phyloP scores from a whole-genome alignment of 2,888 invertebrate genomes.

The Pyrocoelia pectoralis region DNA sequence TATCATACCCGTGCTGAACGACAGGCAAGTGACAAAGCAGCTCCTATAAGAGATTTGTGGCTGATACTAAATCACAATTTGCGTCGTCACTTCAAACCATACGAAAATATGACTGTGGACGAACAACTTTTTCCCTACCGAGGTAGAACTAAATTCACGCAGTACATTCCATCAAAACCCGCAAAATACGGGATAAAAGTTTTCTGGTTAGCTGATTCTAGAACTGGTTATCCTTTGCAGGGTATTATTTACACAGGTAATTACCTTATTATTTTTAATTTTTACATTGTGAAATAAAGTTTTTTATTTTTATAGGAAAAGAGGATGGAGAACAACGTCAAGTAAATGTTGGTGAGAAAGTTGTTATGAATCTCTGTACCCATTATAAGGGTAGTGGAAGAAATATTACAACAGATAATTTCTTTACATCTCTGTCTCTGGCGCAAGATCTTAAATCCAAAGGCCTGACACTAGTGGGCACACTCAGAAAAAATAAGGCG shows the following conservation, averaged over 20 bases:
- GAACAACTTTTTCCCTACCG: constrained; percentile 17
- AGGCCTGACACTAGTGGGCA: too few species aligned
- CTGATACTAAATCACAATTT: constrained; percentile 14
- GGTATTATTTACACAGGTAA: constrained; percentile 17
- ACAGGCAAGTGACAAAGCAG: constrained; percentile 17
- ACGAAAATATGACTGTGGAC: constrained; percentile 16
- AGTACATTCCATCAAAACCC: constrained; percentile 19
- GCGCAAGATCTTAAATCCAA: background rate
- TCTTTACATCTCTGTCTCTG: constrained; percentile 7
- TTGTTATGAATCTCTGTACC: constrained; percentile 10
- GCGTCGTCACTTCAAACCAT: constrained; percentile 11
- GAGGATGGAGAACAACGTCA: constrained; percentile 2
- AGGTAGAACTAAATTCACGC: constrained; percentile 14
- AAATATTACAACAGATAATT: constrained; percentile 20
- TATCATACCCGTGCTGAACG: constrained; percentile 11
- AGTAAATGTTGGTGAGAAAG: constrained; percentile 14
- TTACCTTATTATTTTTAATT: background rate
- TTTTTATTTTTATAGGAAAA: constrained; percentile 2
- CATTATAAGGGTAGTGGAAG: constrained; percentile 10
- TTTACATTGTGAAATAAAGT: background rate
- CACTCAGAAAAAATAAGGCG: background rate
- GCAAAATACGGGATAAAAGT: constrained; percentile 19
- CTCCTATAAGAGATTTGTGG: constrained; percentile 21
- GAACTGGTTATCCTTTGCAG: constrained; percentile 4
- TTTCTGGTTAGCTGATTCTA: constrained; percentile 13